Percentiles rank a stretch among this genome's conserved stretches.
phyloP scores from a whole-genome alignment of 2,113 vertebrate species.

The Vidua macroura region DNA sequence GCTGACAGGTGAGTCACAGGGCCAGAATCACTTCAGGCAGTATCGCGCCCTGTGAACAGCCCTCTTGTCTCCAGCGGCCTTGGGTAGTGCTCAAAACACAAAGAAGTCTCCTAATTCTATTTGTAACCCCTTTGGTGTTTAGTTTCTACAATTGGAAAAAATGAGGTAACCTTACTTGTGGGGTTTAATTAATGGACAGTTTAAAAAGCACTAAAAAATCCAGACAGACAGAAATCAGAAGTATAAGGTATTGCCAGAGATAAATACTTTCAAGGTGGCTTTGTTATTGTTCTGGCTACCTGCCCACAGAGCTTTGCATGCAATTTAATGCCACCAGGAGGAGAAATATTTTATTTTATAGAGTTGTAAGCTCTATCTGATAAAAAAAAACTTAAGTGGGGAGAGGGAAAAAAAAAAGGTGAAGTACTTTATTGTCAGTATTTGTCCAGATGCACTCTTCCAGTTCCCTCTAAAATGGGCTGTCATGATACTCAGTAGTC shows the following conservation, averaged over 20 bases:
- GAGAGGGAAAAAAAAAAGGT: not conserved
- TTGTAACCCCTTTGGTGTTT: not conserved
- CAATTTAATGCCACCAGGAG: not conserved
- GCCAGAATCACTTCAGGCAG: not conserved
- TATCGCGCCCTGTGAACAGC: not conserved
- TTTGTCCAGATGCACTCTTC: not conserved
- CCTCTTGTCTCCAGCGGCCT: not conserved
- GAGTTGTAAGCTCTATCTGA: not conserved
- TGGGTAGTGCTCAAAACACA: not conserved
- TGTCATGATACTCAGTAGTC: not conserved
- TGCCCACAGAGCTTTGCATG: not conserved
- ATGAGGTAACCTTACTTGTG: not conserved
- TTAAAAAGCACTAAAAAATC: not conserved
- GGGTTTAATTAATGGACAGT: not conserved
- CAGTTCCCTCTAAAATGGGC: not conserved
- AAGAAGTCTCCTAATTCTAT: not conserved
- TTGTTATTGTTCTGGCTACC: conserved; percentile 26
- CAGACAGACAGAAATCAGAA: not conserved
- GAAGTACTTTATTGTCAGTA: not conserved
- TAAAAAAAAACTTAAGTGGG: not conserved
- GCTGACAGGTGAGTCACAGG: not conserved
- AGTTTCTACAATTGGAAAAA: not conserved
- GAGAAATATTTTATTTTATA: not conserved
- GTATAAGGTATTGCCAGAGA: not conserved
- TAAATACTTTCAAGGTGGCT: not conserved